A percentile compares a stretch with the other conserved stretches of the same genome.
Evolutionary conservation across 2,113 vertebrate genomes (phyloP).

Genomic region (Lophura nycthemera): DNA sequence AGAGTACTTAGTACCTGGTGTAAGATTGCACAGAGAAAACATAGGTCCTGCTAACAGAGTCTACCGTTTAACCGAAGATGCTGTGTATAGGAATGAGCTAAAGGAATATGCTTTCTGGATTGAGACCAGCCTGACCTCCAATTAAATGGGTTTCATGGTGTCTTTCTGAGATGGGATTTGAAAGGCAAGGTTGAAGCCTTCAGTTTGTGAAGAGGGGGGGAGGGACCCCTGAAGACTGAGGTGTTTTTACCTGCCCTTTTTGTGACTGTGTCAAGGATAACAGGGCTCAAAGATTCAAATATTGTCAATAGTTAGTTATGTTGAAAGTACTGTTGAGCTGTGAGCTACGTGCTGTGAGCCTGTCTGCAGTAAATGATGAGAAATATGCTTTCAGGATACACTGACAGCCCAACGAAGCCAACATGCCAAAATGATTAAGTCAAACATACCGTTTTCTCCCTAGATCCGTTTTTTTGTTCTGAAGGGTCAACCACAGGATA

Average conservation of each 20-base stretch:
- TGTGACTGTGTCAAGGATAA: neutral
- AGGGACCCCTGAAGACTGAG: neutral
- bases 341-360: neutral
- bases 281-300: conserved; percentile 40
- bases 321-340: neutral
- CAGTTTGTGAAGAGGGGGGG: neutral
- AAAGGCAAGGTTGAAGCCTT: neutral
- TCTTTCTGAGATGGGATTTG: conserved; percentile 11
- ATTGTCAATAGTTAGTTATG: conserved; percentile 23
- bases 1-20: neutral
- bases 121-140: conserved; percentile 18
- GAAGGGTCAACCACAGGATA: neutral
- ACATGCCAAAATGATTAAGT: neutral
- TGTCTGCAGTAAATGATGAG: neutral
- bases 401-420: neutral
- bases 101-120: conserved; percentile 30
- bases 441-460: neutral
- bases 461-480: neutral
- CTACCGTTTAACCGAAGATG: neutral
- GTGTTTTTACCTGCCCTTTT: neutral
- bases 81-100: conserved; percentile 3
- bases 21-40: neutral
- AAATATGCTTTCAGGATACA: neutral
- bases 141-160: conserved; percentile 25
- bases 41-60: neutral